Evolutionary conservation across 2,113 vertebrate species (phyloP).

Genomic region (Psilopogon haemacephalus): DNA sequence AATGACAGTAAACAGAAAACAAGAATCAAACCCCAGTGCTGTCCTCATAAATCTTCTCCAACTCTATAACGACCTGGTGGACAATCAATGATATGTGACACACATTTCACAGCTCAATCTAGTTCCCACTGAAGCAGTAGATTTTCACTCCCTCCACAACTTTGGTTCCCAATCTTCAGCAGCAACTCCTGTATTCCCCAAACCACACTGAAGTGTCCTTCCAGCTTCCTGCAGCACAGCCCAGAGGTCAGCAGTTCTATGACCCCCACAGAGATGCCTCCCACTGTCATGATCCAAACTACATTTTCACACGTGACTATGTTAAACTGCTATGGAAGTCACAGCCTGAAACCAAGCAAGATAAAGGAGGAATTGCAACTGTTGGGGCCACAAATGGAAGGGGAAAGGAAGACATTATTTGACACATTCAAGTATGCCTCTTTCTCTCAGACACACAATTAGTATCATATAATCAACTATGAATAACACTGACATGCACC

Average conservation of each 20-base stretch:
- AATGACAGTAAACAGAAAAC: background rate
- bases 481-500: background rate
- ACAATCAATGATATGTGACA: fast-evolving
- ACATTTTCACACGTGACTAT: background rate
- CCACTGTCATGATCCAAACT: background rate
- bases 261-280: background rate
- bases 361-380: background rate
- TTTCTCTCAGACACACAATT: background rate
- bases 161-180: background rate
- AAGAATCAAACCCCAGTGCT: background rate
- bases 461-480: background rate
- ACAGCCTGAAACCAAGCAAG: background rate
- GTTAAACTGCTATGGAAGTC: background rate
- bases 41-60: background rate
- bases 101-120: background rate
- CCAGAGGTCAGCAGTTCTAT: background rate
- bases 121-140: background rate
- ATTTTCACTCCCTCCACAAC: background rate
- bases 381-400: background rate
- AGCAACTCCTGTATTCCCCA: background rate
- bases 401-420: background rate
- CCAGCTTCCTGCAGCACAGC: background rate
- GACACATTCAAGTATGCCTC: fast-evolving
- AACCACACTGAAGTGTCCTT: fast-evolving
- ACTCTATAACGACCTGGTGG: background rate